Conservation (phyloP, 2,797 vertebrate genomes). For the Novumbra hubbsi region DNA sequence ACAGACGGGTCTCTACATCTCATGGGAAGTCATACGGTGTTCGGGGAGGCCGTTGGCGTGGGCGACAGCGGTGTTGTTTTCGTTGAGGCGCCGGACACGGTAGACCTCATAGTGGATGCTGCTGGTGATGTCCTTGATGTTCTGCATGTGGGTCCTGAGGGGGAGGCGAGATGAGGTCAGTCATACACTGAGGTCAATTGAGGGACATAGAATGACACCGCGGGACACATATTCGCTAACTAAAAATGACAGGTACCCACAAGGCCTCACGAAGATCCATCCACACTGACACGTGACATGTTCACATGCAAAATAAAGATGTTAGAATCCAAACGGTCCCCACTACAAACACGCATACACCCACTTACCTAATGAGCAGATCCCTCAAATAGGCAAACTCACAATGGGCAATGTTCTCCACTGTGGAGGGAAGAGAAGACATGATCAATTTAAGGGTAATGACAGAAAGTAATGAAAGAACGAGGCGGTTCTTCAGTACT, state of each 20-base stretch:
- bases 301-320: no score
- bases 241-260: not conserved
- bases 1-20: slow-evolving; percentile 77
- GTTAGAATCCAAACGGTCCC: no score
- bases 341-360: not conserved
- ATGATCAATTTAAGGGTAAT: no score
- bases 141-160: slow-evolving; percentile 95
- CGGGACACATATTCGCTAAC: not conserved
- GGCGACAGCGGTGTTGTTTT: slow-evolving; percentile 73
- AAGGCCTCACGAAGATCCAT: no score
- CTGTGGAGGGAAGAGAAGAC: slow-evolving; percentile 58
- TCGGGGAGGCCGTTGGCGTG: slow-evolving; percentile 82
- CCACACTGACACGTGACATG: no score
- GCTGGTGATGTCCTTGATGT: slow-evolving; percentile 98
- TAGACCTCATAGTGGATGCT: slow-evolving; percentile 98
- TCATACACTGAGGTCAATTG: not conserved
- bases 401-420: slow-evolving; percentile 97
- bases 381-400: slow-evolving; percentile 97
- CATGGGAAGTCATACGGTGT: slow-evolving; percentile 83
- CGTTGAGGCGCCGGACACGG: slow-evolving; percentile 91
- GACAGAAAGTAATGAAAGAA: not conserved
- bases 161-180: not conserved
- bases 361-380: slow-evolving; percentile 91
- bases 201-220: no score
- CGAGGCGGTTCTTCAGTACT: not conserved